These are phyloP conservation scores for Euschistus heros DNA, from an alignment of 1,140 invertebrate species.

Conservation along the genomic window DNA sequence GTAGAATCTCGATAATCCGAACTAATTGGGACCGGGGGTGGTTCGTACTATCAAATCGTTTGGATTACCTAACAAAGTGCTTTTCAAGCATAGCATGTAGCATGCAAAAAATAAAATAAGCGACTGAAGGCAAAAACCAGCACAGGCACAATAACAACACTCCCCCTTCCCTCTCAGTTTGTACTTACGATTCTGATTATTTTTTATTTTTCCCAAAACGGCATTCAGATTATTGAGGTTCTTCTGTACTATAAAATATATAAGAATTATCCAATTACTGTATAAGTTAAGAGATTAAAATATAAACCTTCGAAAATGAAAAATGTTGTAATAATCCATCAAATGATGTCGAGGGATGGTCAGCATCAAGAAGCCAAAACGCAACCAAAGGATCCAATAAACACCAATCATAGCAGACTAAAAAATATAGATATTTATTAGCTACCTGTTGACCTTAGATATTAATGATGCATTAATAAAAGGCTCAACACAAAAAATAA, in stretches of 20 bases:
- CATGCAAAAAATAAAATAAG: neutral
- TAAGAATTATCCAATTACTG: neutral
- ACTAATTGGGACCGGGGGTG: too few relatives aligned
- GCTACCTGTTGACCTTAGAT: neutral
- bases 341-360: constrained; percentile 26
- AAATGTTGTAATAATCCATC: neutral
- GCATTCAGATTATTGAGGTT: too few relatives aligned
- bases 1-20: too few relatives aligned
- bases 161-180: too few relatives aligned
- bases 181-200: too few relatives aligned
- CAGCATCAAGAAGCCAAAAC: constrained; percentile 29
- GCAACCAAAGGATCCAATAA: constrained; percentile 27
- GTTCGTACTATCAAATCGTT: too few relatives aligned
- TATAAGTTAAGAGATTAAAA: neutral
- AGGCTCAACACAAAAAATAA: neutral
- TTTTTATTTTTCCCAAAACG: too few relatives aligned
- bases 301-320: neutral
- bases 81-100: too few relatives aligned
- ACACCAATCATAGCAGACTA: constrained; percentile 25
- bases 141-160: neutral
- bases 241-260: neutral
- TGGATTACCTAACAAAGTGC: too few relatives aligned
- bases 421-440: neutral
- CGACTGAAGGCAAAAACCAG: neutral
- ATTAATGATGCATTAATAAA: neutral